These are phyloP conservation scores for Ophion slaviceki DNA, from an alignment of 2,888 invertebrate genomes.

Conservation along the genomic window DNA sequence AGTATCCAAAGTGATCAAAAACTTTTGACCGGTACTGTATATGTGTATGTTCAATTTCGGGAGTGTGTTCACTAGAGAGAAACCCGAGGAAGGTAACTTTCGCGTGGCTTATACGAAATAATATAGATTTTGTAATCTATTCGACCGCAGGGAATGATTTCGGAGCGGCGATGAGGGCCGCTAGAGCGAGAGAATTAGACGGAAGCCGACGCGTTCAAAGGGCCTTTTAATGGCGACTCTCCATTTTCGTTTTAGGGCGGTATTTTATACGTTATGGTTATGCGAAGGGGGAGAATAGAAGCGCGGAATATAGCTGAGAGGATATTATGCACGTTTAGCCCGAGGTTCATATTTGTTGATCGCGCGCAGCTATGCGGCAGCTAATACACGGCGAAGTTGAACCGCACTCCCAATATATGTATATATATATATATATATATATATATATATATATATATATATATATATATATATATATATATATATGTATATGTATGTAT, in stretches of 20 bases:
- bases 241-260: slow-evolving; percentile 31
- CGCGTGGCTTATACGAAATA: slow-evolving; percentile 35
- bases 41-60: slow-evolving; percentile 42
- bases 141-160: slow-evolving; percentile 65
- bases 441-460: too few species aligned
- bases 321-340: slow-evolving; percentile 11
- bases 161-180: slow-evolving; percentile 3
- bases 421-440: too few species aligned
- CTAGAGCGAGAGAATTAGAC: slow-evolving; percentile 42
- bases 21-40: too few species aligned
- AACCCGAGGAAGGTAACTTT: slow-evolving; percentile 17
- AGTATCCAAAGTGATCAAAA: too few species aligned
- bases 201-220: slow-evolving; percentile 61
- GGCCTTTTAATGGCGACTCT: slow-evolving; percentile 45
- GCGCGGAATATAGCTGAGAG: slow-evolving; percentile 13
- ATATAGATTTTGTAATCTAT: slow-evolving; percentile 65
- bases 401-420: background rate
- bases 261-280: slow-evolving; percentile 33
- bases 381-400: slow-evolving; percentile 30
- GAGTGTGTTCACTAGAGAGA: slow-evolving; percentile 8
- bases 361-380: slow-evolving; percentile 15
- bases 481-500: too few species aligned
- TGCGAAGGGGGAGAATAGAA: slow-evolving; percentile 34
- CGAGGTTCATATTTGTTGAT: slow-evolving; percentile 25
- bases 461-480: too few species aligned